Evolutionary conservation across 2,113 vertebrate species (phyloP).

Genomic region (Polyodon spathula): DNA sequence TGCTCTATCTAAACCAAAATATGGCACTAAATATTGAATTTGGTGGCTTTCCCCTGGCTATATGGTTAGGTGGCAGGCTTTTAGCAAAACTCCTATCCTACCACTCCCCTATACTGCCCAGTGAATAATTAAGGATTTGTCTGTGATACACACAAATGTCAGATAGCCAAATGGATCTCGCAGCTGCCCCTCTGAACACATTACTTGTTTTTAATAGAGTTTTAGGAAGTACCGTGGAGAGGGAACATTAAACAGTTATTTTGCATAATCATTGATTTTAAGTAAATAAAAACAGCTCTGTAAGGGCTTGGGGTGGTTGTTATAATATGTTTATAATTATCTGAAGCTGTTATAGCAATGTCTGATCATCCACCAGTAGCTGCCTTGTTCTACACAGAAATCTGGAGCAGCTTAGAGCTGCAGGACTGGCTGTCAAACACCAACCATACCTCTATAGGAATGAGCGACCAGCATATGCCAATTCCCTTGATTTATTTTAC

Average conservation of each 20-base stretch:
- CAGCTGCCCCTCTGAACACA: constrained; percentile 11
- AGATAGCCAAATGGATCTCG: not conserved
- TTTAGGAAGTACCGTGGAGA: not conserved
- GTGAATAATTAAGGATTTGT: not conserved
- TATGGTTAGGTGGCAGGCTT: too few species aligned
- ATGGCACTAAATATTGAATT: constrained; percentile 40
- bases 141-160: not conserved
- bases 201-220: constrained; percentile 21
- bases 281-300: not conserved
- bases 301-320: not conserved
- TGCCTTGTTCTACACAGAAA: not conserved
- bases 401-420: too few species aligned
- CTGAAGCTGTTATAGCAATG: not conserved
- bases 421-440: too few species aligned
- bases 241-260: constrained; percentile 2
- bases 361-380: not conserved
- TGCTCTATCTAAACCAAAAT: constrained; percentile 42
- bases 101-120: not conserved
- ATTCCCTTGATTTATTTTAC: too few species aligned
- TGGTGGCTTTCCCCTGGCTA: too few species aligned
- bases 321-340: not conserved
- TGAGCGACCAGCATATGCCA: too few species aligned
- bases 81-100: not conserved
- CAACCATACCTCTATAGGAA: too few species aligned
- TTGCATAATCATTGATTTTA: not conserved